Percentiles rank a stretch among this genome's conserved stretches.
Conservation (phyloP, 2,888 invertebrate genomes). For the Pycnomerus fuliginosus region DNA sequence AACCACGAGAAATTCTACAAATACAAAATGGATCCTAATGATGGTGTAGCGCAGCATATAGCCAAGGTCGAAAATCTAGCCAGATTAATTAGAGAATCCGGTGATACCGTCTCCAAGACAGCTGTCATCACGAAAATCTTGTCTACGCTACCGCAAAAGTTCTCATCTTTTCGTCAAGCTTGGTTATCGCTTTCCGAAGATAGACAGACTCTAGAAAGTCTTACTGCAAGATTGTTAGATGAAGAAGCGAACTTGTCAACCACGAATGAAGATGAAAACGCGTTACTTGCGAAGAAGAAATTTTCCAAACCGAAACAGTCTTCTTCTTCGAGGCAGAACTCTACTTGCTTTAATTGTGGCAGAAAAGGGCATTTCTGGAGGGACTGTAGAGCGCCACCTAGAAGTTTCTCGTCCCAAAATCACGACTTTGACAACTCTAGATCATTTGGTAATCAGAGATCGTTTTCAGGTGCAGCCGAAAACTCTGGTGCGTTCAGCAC, state of each 20-base stretch:
- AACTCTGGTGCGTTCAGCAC: constrained; percentile 18
- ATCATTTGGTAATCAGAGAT: no score
- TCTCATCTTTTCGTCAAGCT: constrained; percentile 28
- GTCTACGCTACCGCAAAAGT: constrained; percentile 21
- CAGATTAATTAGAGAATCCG: no score
- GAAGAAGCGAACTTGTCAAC: constrained; percentile 27
- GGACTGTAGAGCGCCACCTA: constrained; percentile 16
- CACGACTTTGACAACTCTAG: no score
- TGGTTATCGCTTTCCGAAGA: constrained; percentile 28
- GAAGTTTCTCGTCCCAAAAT: neutral
- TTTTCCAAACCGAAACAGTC: neutral
- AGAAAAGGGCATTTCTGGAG: constrained; percentile 25
- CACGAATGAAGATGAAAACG: constrained; percentile 17
- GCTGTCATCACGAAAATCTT: constrained; percentile 20
- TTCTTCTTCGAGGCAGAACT: no score
- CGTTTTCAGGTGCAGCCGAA: no score
- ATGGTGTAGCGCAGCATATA: no score
- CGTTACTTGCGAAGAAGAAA: constrained; percentile 9
- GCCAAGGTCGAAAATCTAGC: no score
- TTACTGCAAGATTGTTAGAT: constrained; percentile 28
- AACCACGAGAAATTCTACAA: constrained; percentile 30
- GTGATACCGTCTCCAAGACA: no score
- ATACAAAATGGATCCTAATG: constrained; percentile 29
- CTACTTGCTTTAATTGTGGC: constrained; percentile 26
- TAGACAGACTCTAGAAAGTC: constrained; percentile 28